A percentile compares a stretch with the other conserved stretches of the same genome.
Evolutionary conservation across 2,113 vertebrate species (phyloP).

Genomic region (Seriola rivoliana): DNA sequence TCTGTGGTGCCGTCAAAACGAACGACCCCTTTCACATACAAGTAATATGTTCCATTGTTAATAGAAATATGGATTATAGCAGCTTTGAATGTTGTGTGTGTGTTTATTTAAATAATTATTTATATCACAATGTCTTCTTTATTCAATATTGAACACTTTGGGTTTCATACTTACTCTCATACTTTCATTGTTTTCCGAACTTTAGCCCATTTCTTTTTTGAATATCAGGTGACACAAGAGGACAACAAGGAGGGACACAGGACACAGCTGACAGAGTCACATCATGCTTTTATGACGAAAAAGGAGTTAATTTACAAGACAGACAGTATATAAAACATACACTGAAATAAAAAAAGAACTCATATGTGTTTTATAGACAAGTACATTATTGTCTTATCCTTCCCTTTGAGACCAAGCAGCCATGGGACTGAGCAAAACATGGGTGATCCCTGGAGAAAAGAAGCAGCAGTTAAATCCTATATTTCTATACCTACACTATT

Average conservation of each 20-base stretch:
- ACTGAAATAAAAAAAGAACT: slow-evolving; percentile 79
- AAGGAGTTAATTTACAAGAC: slow-evolving; percentile 82
- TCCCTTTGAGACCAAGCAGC: slow-evolving; percentile 72
- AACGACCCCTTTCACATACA: neutral
- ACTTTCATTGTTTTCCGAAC: neutral
- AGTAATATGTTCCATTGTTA: neutral
- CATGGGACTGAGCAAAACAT: slow-evolving; percentile 78
- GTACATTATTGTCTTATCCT: slow-evolving; percentile 72
- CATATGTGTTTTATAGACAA: slow-evolving; percentile 73
- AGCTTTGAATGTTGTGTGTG: neutral
- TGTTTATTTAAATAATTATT: neutral
- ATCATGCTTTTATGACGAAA: slow-evolving; percentile 88
- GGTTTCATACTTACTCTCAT: neutral
- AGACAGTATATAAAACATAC: slow-evolving; percentile 86
- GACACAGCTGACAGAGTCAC: slow-evolving; percentile 73
- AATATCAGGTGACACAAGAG: neutral
- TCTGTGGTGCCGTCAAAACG: no score
- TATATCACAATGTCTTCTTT: neutral
- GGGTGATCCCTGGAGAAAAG: slow-evolving; percentile 69
- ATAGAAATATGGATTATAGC: neutral
- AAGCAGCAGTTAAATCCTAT: slow-evolving; percentile 72
- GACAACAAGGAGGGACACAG: slow-evolving; percentile 50
- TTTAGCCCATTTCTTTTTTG: neutral
- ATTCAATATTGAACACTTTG: neutral
- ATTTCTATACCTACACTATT: slow-evolving; percentile 78